Evolutionary conservation across 2,113 vertebrate genomes (phyloP), one percentile per base, ranked within the genome.

Genomic region (Xiphophorus maculatus): DNA sequence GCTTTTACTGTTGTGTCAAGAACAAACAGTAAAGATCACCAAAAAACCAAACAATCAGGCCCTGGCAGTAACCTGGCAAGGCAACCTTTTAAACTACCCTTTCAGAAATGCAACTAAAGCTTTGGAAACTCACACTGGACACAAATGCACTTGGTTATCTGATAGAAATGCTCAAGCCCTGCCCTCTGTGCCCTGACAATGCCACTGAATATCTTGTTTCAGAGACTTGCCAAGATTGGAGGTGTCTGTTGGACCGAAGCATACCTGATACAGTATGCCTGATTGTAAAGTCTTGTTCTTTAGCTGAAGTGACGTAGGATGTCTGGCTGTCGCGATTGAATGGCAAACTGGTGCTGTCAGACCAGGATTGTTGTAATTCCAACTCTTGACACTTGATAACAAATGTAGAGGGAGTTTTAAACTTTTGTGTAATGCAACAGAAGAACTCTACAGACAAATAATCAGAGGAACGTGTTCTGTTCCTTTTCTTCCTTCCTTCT

Each of bases 181-280:
- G 87, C 73, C 90, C 83, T 89, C 76, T 76, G 89, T 80, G 69
- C 84, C 88, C 87, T 80, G 72, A 90, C 88, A 91, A 93, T 88
- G 85, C 85, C 35, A 60, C 61, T 14, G 64, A 72, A 87, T 61
- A 91, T 92, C 90, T 77, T 10, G 29, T 92, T 93, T 87, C 91
- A 90, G 88, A 72, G 78, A 69, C 87, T 76, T 83, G 71, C 1
- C 32, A 29, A 40, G 74, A 82, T 69, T 35, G 69, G 64, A 81
- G 85, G 80, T 73, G 73, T 62, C 71, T 71, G 72, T 33, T 62
- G 76, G 89, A 82, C 83, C 73, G 28, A 58, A 25, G 82, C n/a
- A 71, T 62, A 92, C 74, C 81, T 80, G 91, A 91, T 89, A 90
- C 85, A 73, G 40, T 64, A 68, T 48, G 85, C 79, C 62, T 51